Conservation (phyloP, 2,888 invertebrate species). For the Himalopsyche japonica region DNA sequence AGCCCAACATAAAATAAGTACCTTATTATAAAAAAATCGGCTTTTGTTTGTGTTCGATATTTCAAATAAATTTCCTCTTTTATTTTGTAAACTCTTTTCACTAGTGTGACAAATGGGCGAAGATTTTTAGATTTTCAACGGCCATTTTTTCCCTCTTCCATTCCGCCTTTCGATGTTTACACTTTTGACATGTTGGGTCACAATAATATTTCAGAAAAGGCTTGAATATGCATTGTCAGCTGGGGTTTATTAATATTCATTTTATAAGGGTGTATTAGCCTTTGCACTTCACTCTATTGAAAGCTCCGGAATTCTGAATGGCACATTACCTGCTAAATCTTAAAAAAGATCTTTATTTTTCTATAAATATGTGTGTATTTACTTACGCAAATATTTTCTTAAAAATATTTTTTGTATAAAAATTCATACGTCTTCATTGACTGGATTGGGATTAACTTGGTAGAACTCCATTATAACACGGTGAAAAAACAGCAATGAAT, state of each 20-base stretch:
- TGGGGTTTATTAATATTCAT: background rate
- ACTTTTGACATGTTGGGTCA: background rate
- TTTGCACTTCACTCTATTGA: too few species aligned
- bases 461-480: too few species aligned
- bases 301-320: too few species aligned
- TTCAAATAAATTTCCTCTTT: background rate
- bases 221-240: background rate
- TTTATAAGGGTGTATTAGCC: background rate
- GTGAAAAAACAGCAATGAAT: too few species aligned
- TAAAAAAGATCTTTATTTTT: too few species aligned
- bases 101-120: background rate
- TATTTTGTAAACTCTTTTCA: background rate
- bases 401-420: too few species aligned
- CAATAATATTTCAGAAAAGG: background rate
- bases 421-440: too few species aligned
- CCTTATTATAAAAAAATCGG: background rate
- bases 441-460: too few species aligned
- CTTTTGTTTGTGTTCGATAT: background rate
- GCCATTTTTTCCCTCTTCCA: background rate
- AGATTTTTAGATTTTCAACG: background rate
- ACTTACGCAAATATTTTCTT: too few species aligned
- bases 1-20: background rate
- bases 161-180: background rate
- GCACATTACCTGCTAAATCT: too few species aligned
- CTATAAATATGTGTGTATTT: too few species aligned